Conservation (phyloP, 37 sponge, comb jelly and placozoan genomes). For the Oscarella lobularis region DNA sequence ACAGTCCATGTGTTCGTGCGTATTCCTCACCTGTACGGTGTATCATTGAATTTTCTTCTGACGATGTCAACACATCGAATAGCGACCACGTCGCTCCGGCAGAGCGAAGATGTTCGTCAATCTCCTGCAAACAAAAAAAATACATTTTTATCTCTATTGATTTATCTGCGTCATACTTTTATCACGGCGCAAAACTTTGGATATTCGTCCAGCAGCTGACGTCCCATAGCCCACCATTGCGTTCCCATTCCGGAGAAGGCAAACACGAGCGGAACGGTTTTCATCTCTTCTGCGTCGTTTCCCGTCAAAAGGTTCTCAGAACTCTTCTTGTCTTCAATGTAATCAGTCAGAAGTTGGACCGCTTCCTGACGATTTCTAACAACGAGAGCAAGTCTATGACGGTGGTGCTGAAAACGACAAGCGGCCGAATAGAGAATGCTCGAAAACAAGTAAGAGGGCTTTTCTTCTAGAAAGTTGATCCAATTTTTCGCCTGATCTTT, state of each 20-base stretch:
- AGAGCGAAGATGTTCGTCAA: not conserved
- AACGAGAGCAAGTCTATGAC: not conserved
- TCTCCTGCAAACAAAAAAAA: not conserved
- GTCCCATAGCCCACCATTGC: constrained; percentile 36
- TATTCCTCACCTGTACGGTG: not conserved
- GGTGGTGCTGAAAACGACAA: not conserved
- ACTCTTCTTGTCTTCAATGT: not conserved
- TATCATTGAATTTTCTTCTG: not conserved
- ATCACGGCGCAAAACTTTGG: no score
- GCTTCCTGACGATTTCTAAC: not conserved
- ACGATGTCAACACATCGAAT: not conserved
- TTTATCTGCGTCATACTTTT: no score
- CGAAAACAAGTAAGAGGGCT: not conserved
- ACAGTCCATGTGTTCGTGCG: no score
- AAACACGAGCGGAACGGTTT: constrained; percentile 14
- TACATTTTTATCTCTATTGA: no score
- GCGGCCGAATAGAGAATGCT: not conserved
- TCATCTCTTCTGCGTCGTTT: not conserved
- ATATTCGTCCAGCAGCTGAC: constrained; percentile 20
- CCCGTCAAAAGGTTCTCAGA: not conserved
- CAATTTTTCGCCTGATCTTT: not conserved
- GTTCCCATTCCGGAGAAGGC: constrained; percentile 34
- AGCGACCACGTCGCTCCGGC: not conserved
- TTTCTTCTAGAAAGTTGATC: not conserved
- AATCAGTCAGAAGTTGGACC: not conserved